A percentile compares a stretch with the other conserved stretches of the same genome.
Evolutionary conservation across 2,888 invertebrate genomes (phyloP).

Genomic region (Nomada ferruginata): DNA sequence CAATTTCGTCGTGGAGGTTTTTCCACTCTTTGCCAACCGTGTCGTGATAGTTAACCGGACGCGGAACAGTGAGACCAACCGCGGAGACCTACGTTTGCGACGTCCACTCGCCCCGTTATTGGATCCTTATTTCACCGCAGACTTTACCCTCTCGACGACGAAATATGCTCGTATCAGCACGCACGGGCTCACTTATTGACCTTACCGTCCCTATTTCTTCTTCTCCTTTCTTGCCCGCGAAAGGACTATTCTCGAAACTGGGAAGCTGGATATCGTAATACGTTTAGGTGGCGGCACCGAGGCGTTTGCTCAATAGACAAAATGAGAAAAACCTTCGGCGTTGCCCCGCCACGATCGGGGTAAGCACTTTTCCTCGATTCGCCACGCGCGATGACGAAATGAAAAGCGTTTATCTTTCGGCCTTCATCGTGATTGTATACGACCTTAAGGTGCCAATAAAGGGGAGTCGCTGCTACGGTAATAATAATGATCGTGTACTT

Average conservation of each 20-base stretch:
- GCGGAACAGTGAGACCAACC: conserved; percentile 23
- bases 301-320: conserved; percentile 50
- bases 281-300: conserved; percentile 59
- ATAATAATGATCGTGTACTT: conserved; percentile 26
- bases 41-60: conserved; percentile 52
- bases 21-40: conserved; percentile 26
- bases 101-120: conserved; percentile 74
- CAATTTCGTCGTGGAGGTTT: conserved; percentile 45
- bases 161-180: conserved; percentile 81
- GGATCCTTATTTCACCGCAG: conserved; percentile 78
- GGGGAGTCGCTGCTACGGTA: neutral
- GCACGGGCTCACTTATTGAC: conserved; percentile 78
- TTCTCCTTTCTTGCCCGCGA: conserved; percentile 47
- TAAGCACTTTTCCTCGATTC: conserved; percentile 51
- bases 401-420: conserved; percentile 47
- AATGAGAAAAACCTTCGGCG: conserved; percentile 59
- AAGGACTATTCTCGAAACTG: conserved; percentile 36
- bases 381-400: conserved; percentile 34
- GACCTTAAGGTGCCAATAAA: conserved; percentile 33
- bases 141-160: conserved; percentile 78
- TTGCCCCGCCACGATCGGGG: conserved; percentile 22
- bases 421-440: neutral
- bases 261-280: conserved; percentile 62
- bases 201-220: conserved; percentile 60
- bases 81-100: conserved; percentile 36